Percentiles rank a stretch among this genome's conserved stretches.
Evolutionary conservation across 2,113 vertebrate genomes (phyloP).

Genomic region (Leiothrix lutea): DNA sequence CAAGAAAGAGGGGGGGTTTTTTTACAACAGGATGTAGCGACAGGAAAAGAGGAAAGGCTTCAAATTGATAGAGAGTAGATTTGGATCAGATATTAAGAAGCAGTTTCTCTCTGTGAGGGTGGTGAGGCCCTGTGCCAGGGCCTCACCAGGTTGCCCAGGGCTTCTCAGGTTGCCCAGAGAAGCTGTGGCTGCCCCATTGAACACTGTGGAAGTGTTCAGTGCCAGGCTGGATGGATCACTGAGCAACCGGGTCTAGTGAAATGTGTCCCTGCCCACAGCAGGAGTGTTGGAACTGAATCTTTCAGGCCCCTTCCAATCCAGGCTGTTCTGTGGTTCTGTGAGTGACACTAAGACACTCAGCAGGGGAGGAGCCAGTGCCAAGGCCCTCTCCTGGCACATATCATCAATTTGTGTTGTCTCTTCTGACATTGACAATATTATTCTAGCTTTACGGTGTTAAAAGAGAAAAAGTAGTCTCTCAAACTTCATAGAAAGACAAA

Average conservation of each 20-base stretch:
- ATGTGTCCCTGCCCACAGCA: neutral
- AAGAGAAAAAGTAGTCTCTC: neutral
- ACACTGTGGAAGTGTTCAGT: neutral
- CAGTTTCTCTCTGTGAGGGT: neutral
- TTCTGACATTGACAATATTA: neutral
- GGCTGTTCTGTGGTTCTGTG: neutral
- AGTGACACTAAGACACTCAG: neutral
- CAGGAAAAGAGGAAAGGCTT: neutral
- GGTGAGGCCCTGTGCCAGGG: neutral
- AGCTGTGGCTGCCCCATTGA: neutral
- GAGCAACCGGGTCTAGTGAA: neutral
- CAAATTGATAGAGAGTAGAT: neutral
- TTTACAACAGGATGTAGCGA: neutral
- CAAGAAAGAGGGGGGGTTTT: neutral
- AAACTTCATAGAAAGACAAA: neutral
- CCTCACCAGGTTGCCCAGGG: too few relatives aligned
- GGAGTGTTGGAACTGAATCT: neutral
- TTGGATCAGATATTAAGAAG: neutral
- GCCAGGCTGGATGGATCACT: neutral
- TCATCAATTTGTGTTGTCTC: fast-evolving
- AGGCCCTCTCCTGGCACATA: neutral
- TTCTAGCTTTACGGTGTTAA: neutral
- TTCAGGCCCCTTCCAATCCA: neutral
- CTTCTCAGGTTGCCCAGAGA: neutral
- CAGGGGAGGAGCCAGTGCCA: fast-evolving